Conservation (phyloP, 2,113 vertebrate genomes). For the Natator depressus region DNA sequence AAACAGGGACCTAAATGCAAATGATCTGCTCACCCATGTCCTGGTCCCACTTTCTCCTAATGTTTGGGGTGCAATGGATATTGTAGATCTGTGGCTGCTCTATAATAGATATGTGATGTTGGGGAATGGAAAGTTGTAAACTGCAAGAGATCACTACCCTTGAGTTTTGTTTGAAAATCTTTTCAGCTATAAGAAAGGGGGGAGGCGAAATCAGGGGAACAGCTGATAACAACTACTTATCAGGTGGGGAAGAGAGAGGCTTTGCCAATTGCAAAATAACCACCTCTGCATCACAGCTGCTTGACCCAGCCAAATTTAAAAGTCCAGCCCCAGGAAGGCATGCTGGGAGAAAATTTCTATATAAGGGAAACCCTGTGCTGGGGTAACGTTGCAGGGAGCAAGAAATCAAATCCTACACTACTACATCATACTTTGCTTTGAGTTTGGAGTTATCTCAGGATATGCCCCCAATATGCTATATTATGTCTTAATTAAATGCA, state of each 20-base stretch:
- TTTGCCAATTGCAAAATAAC: background rate
- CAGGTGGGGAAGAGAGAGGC: background rate
- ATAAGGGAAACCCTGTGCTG: background rate
- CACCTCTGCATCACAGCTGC: background rate
- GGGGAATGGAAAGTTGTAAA: background rate
- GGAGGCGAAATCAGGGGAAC: accelerated
- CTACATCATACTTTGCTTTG: background rate
- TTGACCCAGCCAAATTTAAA: background rate
- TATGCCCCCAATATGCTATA: background rate
- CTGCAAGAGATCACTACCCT: background rate
- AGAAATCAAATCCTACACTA: background rate
- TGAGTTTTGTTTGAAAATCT: background rate
- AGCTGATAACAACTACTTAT: background rate
- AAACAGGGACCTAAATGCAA: background rate
- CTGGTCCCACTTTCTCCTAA: background rate
- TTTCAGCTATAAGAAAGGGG: background rate
- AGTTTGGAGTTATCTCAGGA: background rate
- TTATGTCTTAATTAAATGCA: background rate
- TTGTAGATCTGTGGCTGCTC: background rate
- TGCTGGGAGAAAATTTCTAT: background rate
- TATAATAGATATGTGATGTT: background rate
- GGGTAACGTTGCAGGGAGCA: background rate
- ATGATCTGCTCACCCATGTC: background rate
- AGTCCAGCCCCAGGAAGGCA: background rate
- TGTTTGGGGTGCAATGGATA: background rate